phyloP scores from a whole-genome alignment of 2,113 vertebrate species.

The Sorex araneus region DNA sequence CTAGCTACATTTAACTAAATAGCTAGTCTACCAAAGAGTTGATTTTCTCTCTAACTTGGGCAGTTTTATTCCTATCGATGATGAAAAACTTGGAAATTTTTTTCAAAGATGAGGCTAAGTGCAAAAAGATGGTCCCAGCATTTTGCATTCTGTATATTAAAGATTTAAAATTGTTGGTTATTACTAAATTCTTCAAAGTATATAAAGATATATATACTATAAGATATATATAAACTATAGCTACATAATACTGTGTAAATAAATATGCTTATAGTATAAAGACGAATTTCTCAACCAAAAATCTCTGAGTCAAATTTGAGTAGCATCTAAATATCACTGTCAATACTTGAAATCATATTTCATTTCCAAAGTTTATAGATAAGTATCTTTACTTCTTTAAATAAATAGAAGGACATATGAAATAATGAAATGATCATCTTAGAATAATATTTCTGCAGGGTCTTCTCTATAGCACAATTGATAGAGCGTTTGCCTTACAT shows the following conservation, averaged over 20 bases:
- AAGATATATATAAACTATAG: neutral
- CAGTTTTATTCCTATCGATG: conserved; percentile 65
- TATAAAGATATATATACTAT: neutral
- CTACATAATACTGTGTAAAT: neutral
- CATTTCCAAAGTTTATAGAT: conserved; percentile 34
- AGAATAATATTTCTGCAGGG: neutral
- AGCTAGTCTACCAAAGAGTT: conserved; percentile 44
- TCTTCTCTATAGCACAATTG: too few relatives aligned
- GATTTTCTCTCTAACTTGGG: conserved; percentile 34
- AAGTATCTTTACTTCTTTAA: conserved; percentile 11
- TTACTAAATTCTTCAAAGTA: neutral
- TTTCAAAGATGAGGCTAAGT: conserved; percentile 60
- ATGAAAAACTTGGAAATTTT: conserved; percentile 51
- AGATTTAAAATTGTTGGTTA: neutral
- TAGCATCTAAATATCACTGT: conserved; percentile 12
- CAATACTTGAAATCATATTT: conserved; percentile 10
- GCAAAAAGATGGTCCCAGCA: neutral
- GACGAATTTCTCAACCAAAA: conserved; percentile 4
- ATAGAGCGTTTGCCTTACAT: too few relatives aligned
- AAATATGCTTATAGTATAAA: conserved; percentile 4
- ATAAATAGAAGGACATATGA: conserved; percentile 43
- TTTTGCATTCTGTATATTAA: neutral
- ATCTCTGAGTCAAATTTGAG: too few relatives aligned
- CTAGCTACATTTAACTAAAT: conserved; percentile 69
- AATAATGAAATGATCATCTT: conserved; percentile 12